A percentile compares a stretch with the other conserved stretches of the same genome.
phyloP scores from a whole-genome alignment of 2,888 invertebrate species.

The Mystacides longicornis region DNA sequence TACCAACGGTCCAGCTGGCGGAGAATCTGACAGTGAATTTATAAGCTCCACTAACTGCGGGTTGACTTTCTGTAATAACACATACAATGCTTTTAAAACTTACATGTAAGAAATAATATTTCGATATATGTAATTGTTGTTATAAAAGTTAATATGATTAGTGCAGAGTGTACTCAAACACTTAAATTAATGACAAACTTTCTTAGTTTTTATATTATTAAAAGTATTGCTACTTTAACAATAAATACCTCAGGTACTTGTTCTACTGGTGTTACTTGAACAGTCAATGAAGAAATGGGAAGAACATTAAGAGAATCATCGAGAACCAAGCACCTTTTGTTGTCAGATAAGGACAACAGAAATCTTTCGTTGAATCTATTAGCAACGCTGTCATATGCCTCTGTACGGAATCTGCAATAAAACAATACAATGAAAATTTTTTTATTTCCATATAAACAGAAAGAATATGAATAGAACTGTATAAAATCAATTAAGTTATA shows the following conservation, averaged over 20 bases:
- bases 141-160: too few species aligned
- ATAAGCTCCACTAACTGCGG: conserved; percentile 66
- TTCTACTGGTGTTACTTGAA: conserved; percentile 69
- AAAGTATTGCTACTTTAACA: background rate
- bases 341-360: conserved; percentile 81
- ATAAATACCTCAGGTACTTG: conserved; percentile 34
- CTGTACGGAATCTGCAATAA: conserved; percentile 73
- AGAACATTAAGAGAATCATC: conserved; percentile 89
- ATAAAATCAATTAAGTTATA: too few species aligned
- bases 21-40: conserved; percentile 78
- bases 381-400: conserved; percentile 85
- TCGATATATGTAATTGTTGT: too few species aligned
- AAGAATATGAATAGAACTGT: too few species aligned
- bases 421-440: too few species aligned
- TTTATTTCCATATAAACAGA: too few species aligned
- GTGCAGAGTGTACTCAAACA: too few species aligned
- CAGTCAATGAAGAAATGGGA: conserved; percentile 84
- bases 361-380: conserved; percentile 96
- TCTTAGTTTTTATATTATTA: background rate
- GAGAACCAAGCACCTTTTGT: conserved; percentile 83
- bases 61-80: conserved; percentile 39
- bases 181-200: too few species aligned
- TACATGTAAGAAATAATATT: too few species aligned
- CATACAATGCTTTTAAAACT: too few species aligned
- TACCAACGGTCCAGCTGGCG: conserved; percentile 84